A percentile compares a stretch with the other conserved stretches of the same genome.
Evolutionary conservation across 1,140 invertebrate species (phyloP).

Genomic region (Dendrolimus punctatus): DNA sequence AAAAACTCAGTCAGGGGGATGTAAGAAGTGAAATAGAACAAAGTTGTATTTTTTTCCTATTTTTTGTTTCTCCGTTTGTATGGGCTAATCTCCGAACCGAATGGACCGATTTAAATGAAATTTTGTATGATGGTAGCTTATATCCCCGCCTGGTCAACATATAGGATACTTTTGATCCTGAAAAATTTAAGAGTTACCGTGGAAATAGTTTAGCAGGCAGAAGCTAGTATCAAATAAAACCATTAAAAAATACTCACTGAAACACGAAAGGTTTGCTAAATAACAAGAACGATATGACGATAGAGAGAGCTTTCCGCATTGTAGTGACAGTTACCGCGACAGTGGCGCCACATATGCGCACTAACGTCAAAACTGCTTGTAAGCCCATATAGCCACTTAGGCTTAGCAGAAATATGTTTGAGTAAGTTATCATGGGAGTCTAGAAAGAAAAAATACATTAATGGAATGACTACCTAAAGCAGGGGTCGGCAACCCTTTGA

Average conservation of each 20-base stretch:
- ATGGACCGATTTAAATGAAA: no score
- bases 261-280: slow-evolving; percentile 96
- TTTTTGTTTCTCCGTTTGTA: no score
- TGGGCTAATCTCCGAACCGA: no score
- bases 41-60: no score
- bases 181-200: no score
- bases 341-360: slow-evolving; percentile 90
- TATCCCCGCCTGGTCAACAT: no score
- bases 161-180: no score
- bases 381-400: slow-evolving; percentile 93
- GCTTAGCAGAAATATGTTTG: slow-evolving; percentile 90
- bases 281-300: slow-evolving; percentile 92
- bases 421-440: slow-evolving; percentile 85
- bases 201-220: no score
- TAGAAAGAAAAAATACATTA: slow-evolving; percentile 37
- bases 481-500: no score
- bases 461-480: not conserved
- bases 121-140: no score
- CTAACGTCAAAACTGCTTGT: slow-evolving; percentile 91
- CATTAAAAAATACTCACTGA: slow-evolving; percentile 80
- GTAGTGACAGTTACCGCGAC: slow-evolving; percentile 93
- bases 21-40: no score
- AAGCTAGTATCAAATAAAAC: not conserved
- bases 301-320: slow-evolving; percentile 92
- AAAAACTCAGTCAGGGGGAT: no score